These are phyloP conservation scores for Ochropleura leucogaster DNA, from an alignment of 2,888 invertebrate species.

Conservation along the genomic window DNA sequence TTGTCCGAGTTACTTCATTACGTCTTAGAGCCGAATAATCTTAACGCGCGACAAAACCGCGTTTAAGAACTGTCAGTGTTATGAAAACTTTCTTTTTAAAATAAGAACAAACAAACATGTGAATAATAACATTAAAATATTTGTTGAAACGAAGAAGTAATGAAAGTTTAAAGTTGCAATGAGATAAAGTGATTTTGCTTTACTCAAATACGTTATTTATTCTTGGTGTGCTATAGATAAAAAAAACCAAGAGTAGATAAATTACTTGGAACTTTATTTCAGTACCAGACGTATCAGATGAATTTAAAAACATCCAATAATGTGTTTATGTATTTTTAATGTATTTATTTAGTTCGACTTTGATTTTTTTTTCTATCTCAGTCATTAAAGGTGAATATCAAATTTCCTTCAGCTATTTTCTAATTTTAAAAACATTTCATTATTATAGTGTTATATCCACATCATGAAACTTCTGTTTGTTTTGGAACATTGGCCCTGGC, in stretches of 20 bases:
- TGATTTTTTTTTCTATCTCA: background rate
- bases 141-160: background rate
- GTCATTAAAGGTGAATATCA: background rate
- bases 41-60: background rate
- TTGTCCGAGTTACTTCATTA: slow-evolving; percentile 45
- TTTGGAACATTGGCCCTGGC: background rate
- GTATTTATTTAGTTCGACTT: background rate
- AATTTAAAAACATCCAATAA: background rate
- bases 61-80: background rate
- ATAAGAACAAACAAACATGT: background rate
- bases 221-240: background rate
- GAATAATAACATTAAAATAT: background rate
- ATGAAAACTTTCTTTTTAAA: background rate
- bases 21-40: background rate
- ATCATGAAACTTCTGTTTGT: background rate
- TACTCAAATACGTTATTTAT: background rate
- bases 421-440: background rate
- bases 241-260: background rate
- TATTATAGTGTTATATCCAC: background rate
- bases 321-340: background rate
- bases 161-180: background rate
- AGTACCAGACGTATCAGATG: too few species aligned
- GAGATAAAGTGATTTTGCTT: background rate
- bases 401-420: background rate
- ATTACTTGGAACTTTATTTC: background rate